These are phyloP conservation scores for Hippocampus comes DNA, from an alignment of 2,113 vertebrate genomes.

Conservation along the genomic window DNA sequence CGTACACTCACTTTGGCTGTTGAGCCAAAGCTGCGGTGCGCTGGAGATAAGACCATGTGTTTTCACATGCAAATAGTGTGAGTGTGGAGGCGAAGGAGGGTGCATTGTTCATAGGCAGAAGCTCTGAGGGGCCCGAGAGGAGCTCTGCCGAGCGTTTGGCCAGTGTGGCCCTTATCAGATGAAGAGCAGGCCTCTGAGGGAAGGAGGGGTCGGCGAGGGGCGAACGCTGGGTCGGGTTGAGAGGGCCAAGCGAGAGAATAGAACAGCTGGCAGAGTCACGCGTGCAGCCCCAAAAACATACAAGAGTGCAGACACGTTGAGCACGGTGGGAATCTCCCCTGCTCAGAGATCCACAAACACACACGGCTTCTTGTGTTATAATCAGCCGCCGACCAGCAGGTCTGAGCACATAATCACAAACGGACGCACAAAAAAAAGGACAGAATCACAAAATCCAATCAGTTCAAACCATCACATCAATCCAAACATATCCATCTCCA, in stretches of 20 bases:
- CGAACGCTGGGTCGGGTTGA: conserved; percentile 45
- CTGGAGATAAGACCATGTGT: conserved; percentile 68
- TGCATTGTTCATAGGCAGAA: conserved; percentile 58
- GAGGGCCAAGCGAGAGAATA: conserved; percentile 62
- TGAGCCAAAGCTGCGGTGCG: conserved; percentile 59
- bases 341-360: conserved; percentile 67
- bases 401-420: conserved; percentile 66
- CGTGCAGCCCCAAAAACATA: conserved; percentile 72
- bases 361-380: conserved; percentile 66
- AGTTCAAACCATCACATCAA: conserved; percentile 21
- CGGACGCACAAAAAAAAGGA: conserved; percentile 34
- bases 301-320: conserved; percentile 68
- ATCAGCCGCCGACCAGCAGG: conserved; percentile 67
- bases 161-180: conserved; percentile 72
- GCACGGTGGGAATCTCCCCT: conserved; percentile 72
- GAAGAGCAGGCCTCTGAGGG: conserved; percentile 67
- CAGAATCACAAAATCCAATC: conserved; percentile 38
- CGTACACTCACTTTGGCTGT: conserved; percentile 39
- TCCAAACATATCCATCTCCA: conserved; percentile 56
- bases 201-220: conserved; percentile 46
- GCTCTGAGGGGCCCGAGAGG: conserved; percentile 50
- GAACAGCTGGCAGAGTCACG: conserved; percentile 74
- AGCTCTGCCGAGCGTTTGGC: conserved; percentile 58
- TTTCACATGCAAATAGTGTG: conserved; percentile 75
- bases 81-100: conserved; percentile 46